Evolutionary conservation across 1,140 invertebrate species (phyloP).

Genomic region (Gonioctena quinquepunctata): DNA sequence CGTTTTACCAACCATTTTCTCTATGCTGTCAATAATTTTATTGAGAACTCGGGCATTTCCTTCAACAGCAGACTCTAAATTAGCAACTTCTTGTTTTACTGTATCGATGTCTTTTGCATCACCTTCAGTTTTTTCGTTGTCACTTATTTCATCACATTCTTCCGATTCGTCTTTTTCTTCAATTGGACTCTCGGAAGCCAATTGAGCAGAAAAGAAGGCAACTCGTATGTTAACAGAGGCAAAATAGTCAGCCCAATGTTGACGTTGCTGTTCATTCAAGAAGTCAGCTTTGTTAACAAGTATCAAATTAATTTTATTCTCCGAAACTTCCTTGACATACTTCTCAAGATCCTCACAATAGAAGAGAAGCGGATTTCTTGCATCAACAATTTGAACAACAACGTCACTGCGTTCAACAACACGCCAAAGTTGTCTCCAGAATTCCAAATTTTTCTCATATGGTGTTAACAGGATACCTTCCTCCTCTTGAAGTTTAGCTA

Average conservation of each 20-base stretch:
- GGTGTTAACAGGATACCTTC: conserved; percentile 88
- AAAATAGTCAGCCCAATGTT: conserved; percentile 90
- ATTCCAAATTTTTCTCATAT: conserved; percentile 97
- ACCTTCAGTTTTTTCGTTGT: not conserved
- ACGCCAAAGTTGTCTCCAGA: conserved; percentile 98
- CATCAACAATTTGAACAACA: conserved; percentile 95
- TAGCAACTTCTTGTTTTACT: conserved; percentile 37
- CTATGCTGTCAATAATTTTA: conserved; percentile 52
- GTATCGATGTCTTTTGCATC: conserved; percentile 35
- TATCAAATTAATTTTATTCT: conserved; percentile 79
- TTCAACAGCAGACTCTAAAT: conserved; percentile 54
- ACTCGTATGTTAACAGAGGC: conserved; percentile 65
- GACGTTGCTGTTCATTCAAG: conserved; percentile 78
- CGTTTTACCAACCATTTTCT: conserved; percentile 26
- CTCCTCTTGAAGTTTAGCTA: conserved; percentile 80
- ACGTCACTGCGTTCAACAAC: conserved; percentile 96
- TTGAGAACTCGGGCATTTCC: conserved; percentile 56
- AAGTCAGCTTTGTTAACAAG: conserved; percentile 98
- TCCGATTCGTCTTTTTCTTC: conserved; percentile 50
- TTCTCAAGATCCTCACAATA: conserved; percentile 91
- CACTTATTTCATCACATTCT: conserved; percentile 29
- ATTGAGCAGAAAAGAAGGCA: conserved; percentile 83
- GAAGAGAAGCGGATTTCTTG: conserved; percentile 94
- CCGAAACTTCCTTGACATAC: conserved; percentile 87
- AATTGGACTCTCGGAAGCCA: conserved; percentile 57